phyloP scores from a whole-genome alignment of 2,113 vertebrate genomes.

The Oreochromis niloticus region DNA sequence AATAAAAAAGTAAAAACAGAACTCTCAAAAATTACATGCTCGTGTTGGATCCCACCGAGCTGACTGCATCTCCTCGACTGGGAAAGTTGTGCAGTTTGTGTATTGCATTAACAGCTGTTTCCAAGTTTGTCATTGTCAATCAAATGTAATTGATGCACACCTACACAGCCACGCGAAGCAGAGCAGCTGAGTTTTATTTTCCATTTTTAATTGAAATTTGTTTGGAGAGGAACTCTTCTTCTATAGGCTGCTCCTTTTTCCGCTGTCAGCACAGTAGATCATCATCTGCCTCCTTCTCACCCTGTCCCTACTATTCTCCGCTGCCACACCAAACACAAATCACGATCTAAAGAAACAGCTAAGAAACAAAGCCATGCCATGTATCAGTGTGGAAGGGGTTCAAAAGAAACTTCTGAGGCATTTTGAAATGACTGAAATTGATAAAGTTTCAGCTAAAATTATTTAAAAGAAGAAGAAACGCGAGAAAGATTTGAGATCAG shows the following conservation, averaged over 20 bases:
- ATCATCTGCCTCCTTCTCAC: not conserved
- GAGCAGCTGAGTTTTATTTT: not conserved
- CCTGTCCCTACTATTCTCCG: not conserved
- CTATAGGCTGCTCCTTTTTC: not conserved
- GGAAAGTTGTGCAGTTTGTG: not conserved
- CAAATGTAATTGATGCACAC: not conserved
- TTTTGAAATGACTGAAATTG: not conserved
- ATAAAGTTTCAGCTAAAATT: not conserved
- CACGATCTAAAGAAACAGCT: not conserved
- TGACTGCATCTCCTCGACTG: not conserved
- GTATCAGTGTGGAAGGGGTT: not conserved
- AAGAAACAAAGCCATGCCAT: not conserved
- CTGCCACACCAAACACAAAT: not conserved
- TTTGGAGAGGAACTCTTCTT: not conserved
- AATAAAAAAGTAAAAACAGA: not conserved
- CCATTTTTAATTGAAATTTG: not conserved
- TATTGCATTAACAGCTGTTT: not conserved
- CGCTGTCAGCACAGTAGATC: not conserved
- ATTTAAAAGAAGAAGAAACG: not conserved
- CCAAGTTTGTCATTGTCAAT: not conserved
- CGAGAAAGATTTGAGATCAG: not conserved
- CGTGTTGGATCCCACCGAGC: not conserved
- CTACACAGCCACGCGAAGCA: not conserved
- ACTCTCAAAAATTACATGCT: not conserved
- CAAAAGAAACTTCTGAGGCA: not conserved